These are phyloP conservation scores for Melanotaenia boesemani DNA, from an alignment of 2,797 vertebrate genomes.

Conservation along the genomic window DNA sequence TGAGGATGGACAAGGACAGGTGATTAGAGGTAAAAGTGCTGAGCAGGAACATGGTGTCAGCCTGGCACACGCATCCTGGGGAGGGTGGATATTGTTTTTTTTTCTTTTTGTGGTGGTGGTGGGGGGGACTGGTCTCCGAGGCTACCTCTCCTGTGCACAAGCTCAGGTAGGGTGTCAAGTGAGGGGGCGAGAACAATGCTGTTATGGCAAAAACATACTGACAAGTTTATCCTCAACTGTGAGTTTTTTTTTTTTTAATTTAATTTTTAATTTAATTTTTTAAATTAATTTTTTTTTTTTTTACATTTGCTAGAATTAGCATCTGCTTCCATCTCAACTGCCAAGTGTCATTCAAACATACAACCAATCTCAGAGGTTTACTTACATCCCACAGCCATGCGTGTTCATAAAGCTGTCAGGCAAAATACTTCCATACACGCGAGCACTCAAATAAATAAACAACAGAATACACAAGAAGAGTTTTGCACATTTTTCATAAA, in stretches of 20 bases:
- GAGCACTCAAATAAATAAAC: not conserved
- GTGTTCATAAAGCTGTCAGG: not conserved
- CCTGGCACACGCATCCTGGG: not conserved
- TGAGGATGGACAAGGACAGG: not conserved
- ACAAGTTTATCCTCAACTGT: not conserved
- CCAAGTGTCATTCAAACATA: not conserved
- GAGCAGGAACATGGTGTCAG: not conserved
- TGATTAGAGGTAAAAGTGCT: not conserved
- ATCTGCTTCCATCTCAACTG: not conserved
- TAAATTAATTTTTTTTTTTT: not conserved
- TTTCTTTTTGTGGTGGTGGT: not conserved
- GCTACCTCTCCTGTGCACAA: not conserved
- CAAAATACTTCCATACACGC: not conserved
- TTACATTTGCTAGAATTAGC: not conserved
- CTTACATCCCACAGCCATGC: not conserved
- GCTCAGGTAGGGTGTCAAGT: not conserved
- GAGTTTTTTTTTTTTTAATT: too few relatives aligned
- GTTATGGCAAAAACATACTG: not conserved
- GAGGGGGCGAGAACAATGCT: not conserved
- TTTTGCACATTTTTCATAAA: not conserved
- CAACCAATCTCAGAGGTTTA: not conserved
- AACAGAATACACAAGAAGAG: not conserved
- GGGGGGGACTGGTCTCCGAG: not conserved
- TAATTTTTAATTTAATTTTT: too few relatives aligned
- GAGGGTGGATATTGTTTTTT: not conserved